Conservation (phyloP, 2,888 invertebrate genomes). For the Boloria euphrosyne region DNA sequence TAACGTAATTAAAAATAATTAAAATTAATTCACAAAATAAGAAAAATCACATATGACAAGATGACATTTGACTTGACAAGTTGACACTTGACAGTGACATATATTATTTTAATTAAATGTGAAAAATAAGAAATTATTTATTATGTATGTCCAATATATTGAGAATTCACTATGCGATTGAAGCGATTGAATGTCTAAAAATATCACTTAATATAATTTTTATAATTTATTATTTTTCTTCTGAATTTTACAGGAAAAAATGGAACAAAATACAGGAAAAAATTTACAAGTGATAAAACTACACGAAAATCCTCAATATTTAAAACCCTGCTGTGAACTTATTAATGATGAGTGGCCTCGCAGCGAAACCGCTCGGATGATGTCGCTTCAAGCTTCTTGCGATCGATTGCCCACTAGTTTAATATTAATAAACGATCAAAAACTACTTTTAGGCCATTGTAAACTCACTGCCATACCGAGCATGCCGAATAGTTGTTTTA, state of each 20-base stretch:
- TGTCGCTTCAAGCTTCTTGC: conserved; percentile 87
- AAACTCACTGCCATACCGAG: conserved; percentile 89
- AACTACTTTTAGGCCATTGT: conserved; percentile 88
- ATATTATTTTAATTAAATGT: neutral
- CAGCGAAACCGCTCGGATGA: conserved; percentile 89
- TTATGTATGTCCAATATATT: too few species aligned
- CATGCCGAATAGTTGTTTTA: conserved; percentile 87
- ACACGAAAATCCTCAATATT: conserved; percentile 87
- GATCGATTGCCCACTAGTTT: conserved; percentile 88
- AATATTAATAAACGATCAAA: conserved; percentile 82
- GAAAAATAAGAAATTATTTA: too few species aligned
- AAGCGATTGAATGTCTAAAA: too few species aligned
- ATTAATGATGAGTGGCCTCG: conserved; percentile 95
- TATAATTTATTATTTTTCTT: too few species aligned
- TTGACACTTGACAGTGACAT: conserved; percentile 19
- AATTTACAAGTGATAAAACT: conserved; percentile 84
- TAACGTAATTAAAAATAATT: neutral
- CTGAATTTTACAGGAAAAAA: conserved; percentile 40
- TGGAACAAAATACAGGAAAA: conserved; percentile 62
- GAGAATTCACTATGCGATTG: too few species aligned
- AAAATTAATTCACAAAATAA: conserved; percentile 7
- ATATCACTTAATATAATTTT: too few species aligned
- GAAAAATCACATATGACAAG: conserved; percentile 6
- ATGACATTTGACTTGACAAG: conserved; percentile 9
- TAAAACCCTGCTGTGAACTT: conserved; percentile 87